Evolutionary conservation across 2,797 vertebrate species (phyloP).

Genomic region (Lutjanus argentimaculatus): DNA sequence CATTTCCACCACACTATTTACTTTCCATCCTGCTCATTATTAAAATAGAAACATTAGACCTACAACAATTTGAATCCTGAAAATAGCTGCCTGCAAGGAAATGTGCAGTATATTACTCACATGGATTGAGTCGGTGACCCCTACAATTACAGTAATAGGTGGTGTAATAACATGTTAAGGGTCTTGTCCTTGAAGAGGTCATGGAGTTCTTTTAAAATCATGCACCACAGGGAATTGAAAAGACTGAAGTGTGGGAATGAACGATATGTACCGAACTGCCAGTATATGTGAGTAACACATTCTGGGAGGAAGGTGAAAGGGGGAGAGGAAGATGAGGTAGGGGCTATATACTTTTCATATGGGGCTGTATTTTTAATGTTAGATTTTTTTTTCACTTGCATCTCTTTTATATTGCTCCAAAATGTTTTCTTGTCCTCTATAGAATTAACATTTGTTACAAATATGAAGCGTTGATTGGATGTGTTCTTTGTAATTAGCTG

Average conservation of each 20-base stretch:
- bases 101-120: neutral
- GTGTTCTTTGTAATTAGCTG: neutral
- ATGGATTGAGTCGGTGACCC: neutral
- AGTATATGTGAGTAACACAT: neutral
- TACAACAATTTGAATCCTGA: neutral
- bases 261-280: neutral
- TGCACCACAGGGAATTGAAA: neutral
- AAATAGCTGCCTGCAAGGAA: neutral
- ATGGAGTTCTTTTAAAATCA: neutral
- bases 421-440: neutral
- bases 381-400: neutral
- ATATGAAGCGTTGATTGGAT: neutral
- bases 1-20: neutral
- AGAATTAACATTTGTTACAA: neutral
- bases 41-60: slow-evolving; percentile 1
- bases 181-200: neutral
- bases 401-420: no score
- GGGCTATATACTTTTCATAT: neutral
- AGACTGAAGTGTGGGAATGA: neutral
- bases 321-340: neutral
- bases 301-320: neutral
- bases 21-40: slow-evolving; percentile 1
- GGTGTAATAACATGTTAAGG: neutral
- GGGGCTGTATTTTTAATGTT: neutral
- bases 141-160: neutral